phyloP scores from a whole-genome alignment of 2,888 invertebrate genomes.

The Zele albiditarsus region DNA sequence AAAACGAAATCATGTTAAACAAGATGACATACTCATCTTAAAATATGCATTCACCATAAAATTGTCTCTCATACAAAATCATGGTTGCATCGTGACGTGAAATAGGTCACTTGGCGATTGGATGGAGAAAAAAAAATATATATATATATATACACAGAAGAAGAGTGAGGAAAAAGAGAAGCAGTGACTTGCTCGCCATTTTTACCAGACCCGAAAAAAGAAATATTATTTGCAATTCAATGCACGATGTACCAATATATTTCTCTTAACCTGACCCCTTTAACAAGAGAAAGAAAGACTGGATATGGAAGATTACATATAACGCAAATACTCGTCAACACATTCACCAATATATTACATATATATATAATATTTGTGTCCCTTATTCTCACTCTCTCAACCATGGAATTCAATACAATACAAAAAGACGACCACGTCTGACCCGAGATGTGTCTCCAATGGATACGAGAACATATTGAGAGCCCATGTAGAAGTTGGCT shows the following conservation, averaged over 20 bases:
- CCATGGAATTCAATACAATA: neutral
- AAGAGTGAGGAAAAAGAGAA: neutral
- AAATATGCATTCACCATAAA: constrained; percentile 31
- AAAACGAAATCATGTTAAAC: neutral
- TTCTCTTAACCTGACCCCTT: constrained; percentile 11
- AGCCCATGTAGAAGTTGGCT: constrained; percentile 25
- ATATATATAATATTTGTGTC: neutral
- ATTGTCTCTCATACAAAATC: neutral
- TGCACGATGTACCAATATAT: neutral
- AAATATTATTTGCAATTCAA: constrained; percentile 16
- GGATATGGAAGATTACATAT: neutral
- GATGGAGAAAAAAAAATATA: neutral
- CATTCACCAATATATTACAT: neutral
- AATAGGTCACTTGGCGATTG: constrained; percentile 19
- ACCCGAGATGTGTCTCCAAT: constrained; percentile 5
- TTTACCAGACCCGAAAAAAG: neutral
- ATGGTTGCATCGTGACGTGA: constrained; percentile 22
- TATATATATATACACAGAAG: neutral
- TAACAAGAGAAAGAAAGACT: neutral
- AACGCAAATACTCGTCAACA: neutral
- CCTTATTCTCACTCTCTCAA: neutral
- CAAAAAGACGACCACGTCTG: neutral
- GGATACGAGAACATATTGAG: constrained; percentile 20
- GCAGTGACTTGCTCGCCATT: neutral
- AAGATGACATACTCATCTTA: neutral